Evolutionary conservation across 53 echinoderm and acorn worm genomes (phyloP).

Genomic region (Stichopus horrens): DNA sequence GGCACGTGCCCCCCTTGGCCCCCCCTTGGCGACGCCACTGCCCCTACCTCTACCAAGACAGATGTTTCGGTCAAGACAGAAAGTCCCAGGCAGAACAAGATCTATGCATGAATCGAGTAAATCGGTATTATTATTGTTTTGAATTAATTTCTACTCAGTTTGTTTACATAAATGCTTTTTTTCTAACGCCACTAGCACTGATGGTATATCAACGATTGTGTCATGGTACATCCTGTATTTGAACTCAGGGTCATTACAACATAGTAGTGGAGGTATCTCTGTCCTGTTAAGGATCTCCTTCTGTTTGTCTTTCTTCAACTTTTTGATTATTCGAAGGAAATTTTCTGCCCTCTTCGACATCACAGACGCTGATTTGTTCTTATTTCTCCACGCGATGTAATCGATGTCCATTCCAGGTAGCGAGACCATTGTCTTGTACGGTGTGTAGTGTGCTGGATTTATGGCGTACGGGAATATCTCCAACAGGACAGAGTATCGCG

Average conservation of each 20-base stretch:
- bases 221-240: background rate
- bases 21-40: no score
- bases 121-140: no score
- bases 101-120: no score
- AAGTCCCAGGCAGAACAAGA: no score
- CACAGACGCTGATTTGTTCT: background rate
- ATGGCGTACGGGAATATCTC: background rate
- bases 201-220: background rate
- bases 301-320: background rate
- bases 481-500: background rate
- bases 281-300: background rate
- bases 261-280: background rate
- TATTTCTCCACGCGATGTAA: background rate
- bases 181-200: background rate
- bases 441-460: background rate
- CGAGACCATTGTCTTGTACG: background rate
- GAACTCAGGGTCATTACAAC: background rate
- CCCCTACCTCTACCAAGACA: no score
- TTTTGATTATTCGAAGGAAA: background rate
- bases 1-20: no score
- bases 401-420: background rate
- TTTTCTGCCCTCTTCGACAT: background rate
- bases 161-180: no score
- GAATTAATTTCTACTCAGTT: no score
- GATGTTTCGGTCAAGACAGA: no score